Conservation (phyloP, 2,113 vertebrate species). For the Genyomyrus donnyi region DNA sequence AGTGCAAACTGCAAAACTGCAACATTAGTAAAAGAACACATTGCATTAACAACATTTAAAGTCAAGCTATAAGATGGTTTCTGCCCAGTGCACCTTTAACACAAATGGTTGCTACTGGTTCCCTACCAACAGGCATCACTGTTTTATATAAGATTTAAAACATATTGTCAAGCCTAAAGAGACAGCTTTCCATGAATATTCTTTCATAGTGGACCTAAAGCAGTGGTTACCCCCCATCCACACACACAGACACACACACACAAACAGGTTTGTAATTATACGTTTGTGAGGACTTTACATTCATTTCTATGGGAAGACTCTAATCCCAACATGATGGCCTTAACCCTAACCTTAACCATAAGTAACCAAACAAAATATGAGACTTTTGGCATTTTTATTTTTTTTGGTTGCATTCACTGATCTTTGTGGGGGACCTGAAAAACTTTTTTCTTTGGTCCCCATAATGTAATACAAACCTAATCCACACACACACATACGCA, state of each 20-base stretch:
- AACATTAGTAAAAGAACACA: not conserved
- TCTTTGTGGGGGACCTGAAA: no score
- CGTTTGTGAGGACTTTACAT: no score
- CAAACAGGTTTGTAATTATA: no score
- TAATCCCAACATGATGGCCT: no score
- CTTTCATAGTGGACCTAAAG: not conserved
- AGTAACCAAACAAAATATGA: no score
- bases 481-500: no score
- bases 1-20: not conserved
- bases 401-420: no score
- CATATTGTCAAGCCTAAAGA: not conserved
- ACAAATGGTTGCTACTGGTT: not conserved
- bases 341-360: no score
- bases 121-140: not conserved
- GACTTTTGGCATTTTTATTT: no score
- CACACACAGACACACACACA: not conserved
- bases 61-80: not conserved
- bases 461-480: no score
- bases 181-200: not conserved
- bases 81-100: not conserved
- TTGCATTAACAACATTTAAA: not conserved
- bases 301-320: no score
- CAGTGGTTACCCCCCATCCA: not conserved
- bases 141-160: not conserved
- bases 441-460: no score